Conservation (phyloP, 2,888 invertebrate species). For the Girardia tigrina region DNA sequence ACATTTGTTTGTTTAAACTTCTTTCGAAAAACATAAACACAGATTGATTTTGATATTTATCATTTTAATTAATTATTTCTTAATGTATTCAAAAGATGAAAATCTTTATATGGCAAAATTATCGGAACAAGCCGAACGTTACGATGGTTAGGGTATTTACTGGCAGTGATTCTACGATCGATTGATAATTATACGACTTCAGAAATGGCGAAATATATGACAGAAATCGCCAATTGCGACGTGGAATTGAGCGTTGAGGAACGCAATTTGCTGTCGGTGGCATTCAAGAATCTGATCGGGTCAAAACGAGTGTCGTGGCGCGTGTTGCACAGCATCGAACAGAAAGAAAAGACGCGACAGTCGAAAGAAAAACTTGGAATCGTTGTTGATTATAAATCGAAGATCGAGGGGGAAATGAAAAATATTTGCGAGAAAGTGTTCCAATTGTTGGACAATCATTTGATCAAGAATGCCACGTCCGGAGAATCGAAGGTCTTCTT, state of each 20-base stretch:
- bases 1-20: background rate
- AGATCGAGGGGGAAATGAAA: slow-evolving; percentile 87
- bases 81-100: slow-evolving; percentile 25
- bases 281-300: slow-evolving; percentile 97
- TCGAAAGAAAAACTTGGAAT: slow-evolving; percentile 73
- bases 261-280: slow-evolving; percentile 85
- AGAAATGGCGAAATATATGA: slow-evolving; percentile 99
- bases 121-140: slow-evolving; percentile 34
- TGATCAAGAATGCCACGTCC: slow-evolving; percentile 77
- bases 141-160: slow-evolving; percentile 13
- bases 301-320: slow-evolving; percentile 92
- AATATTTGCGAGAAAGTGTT: slow-evolving; percentile 92
- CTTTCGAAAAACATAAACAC: background rate
- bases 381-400: slow-evolving; percentile 79
- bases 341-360: slow-evolving; percentile 72
- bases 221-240: slow-evolving; percentile 67
- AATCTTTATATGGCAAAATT: slow-evolving; percentile 34
- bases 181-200: background rate
- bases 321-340: slow-evolving; percentile 90
- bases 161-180: background rate
- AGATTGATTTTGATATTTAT: background rate
- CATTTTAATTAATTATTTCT: background rate
- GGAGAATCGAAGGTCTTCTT: slow-evolving; percentile 87
- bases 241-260: slow-evolving; percentile 90
- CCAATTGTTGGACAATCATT: slow-evolving; percentile 77